These are phyloP conservation scores for Genyomyrus donnyi DNA, from an alignment of 2,113 vertebrate species.

Conservation along the genomic window DNA sequence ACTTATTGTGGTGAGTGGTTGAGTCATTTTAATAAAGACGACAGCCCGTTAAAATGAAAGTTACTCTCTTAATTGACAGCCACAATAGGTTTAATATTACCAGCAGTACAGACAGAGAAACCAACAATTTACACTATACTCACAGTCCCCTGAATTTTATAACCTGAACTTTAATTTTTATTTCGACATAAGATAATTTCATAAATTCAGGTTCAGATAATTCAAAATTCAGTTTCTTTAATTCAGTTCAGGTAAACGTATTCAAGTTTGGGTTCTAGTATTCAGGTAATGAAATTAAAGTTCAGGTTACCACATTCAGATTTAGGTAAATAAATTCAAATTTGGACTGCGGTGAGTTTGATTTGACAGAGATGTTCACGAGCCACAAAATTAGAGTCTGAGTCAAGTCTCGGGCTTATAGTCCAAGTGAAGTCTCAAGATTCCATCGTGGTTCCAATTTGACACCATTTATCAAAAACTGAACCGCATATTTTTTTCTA, in stretches of 20 bases:
- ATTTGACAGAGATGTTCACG: not conserved
- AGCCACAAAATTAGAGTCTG: too few relatives aligned
- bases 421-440: too few relatives aligned
- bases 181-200: not conserved
- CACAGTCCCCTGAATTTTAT: not conserved
- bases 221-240: not conserved
- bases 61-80: not conserved
- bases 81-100: not conserved
- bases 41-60: not conserved
- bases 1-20: not conserved
- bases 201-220: not conserved
- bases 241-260: not conserved
- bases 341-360: not conserved
- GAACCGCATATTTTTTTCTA: too few relatives aligned
- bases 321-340: not conserved
- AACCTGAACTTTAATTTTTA: not conserved
- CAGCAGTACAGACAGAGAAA: not conserved
- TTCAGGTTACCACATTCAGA: not conserved
- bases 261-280: not conserved
- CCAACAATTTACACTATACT: not conserved
- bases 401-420: too few relatives aligned
- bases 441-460: too few relatives aligned
- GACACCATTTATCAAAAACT: too few relatives aligned
- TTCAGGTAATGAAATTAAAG: not conserved
- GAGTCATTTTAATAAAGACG: not conserved